Conservation (phyloP, 2,888 invertebrate species). For the Lapara coniferarum region DNA sequence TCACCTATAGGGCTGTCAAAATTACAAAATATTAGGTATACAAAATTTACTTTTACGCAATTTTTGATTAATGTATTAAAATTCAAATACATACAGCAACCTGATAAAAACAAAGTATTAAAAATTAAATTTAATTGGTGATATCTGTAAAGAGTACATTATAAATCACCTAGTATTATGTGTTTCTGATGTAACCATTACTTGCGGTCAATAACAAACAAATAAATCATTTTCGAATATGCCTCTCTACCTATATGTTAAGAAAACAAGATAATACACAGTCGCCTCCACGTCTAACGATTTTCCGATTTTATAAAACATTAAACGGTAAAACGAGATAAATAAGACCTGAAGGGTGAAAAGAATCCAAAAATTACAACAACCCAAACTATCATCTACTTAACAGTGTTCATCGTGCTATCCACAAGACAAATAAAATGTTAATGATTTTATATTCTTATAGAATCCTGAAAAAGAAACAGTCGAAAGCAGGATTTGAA, state of each 20-base stretch:
- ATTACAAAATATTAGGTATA: slow-evolving; percentile 22
- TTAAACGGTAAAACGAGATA: too few species aligned
- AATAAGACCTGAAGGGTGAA: too few species aligned
- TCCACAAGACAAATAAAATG: too few species aligned
- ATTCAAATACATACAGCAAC: too few species aligned
- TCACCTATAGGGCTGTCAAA: slow-evolving; percentile 28
- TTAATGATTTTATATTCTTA: too few species aligned
- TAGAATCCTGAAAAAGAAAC: too few species aligned
- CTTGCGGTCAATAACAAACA: slow-evolving; percentile 3
- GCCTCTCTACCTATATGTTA: background rate
- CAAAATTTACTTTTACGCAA: background rate
- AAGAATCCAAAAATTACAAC: too few species aligned
- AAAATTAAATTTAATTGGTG: background rate
- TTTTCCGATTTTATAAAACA: background rate
- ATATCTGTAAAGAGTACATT: background rate
- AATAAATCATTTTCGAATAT: slow-evolving; percentile 10
- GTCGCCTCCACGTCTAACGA: background rate
- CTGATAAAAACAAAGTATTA: background rate
- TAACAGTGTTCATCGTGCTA: too few species aligned
- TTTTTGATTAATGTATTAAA: too few species aligned
- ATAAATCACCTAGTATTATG: background rate
- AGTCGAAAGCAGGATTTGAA: too few species aligned
- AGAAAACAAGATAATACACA: slow-evolving; percentile 1
- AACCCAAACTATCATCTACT: too few species aligned
- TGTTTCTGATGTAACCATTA: background rate